Conservation (phyloP, 2,888 invertebrate genomes). For the Eulithis testata region DNA sequence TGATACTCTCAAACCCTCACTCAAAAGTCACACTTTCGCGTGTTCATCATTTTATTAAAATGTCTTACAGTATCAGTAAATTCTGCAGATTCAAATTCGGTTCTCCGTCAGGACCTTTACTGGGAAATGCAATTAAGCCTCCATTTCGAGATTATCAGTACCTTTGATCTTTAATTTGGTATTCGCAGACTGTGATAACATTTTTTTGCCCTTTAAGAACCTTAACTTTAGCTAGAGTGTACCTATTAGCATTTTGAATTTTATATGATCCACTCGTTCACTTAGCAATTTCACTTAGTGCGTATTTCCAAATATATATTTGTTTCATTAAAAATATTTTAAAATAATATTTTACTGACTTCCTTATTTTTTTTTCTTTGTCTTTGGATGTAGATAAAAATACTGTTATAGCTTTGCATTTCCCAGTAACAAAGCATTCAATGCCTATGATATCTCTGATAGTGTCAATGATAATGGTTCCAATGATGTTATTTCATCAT, state of each 20-base stretch:
- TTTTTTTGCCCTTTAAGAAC: slow-evolving; percentile 9
- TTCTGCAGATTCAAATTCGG: slow-evolving; percentile 34
- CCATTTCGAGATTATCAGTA: slow-evolving; percentile 24
- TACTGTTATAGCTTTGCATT: slow-evolving; percentile 24
- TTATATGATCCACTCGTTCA: no score
- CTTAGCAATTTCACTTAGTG: no score
- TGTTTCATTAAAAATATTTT: no score
- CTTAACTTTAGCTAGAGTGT: not conserved
- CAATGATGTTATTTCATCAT: slow-evolving; percentile 48
- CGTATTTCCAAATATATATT: no score
- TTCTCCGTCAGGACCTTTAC: slow-evolving; percentile 38
- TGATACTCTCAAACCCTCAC: not conserved
- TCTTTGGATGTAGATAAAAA: no score
- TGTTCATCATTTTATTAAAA: slow-evolving; percentile 34
- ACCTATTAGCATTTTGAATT: no score
- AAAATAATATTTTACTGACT: no score
- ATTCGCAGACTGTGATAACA: slow-evolving; percentile 19
- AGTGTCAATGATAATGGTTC: slow-evolving; percentile 36
- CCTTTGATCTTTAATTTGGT: slow-evolving; percentile 32
- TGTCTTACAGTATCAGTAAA: slow-evolving; percentile 29
- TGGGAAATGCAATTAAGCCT: slow-evolving; percentile 40
- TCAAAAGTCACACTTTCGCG: slow-evolving; percentile 20
- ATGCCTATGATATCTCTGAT: slow-evolving; percentile 34
- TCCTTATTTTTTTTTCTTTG: no score
- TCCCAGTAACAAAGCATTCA: slow-evolving; percentile 40